phyloP scores from a whole-genome alignment of 2,113 vertebrate species.

The Cryptomyrus ogoouensis region DNA sequence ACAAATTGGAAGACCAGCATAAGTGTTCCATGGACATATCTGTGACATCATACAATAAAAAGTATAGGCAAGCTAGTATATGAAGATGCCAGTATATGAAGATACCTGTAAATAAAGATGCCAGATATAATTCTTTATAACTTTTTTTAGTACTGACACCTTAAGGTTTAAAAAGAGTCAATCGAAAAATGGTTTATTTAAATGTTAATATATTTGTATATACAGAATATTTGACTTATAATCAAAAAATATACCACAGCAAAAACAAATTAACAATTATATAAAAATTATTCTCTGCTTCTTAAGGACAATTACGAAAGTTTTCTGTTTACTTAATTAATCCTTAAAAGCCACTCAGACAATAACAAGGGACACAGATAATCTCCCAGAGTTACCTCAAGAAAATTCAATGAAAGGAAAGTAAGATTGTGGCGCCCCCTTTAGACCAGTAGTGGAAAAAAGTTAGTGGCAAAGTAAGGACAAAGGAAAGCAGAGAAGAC shows the following conservation, averaged over 20 bases:
- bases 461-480: constrained; percentile 2
- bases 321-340: not conserved
- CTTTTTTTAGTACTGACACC: not conserved
- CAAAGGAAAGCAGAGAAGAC: constrained; percentile 27
- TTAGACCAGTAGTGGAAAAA: not conserved
- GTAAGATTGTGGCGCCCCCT: constrained; percentile 18
- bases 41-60: not conserved
- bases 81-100: not conserved
- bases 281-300: not conserved
- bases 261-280: not conserved
- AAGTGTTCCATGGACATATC: not conserved
- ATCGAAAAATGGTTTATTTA: not conserved
- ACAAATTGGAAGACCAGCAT: not conserved
- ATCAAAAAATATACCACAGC: not conserved
- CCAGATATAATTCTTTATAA: not conserved
- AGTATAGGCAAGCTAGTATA: not conserved
- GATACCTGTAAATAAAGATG: not conserved
- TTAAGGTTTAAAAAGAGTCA: not conserved
- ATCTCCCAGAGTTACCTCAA: too few species aligned
- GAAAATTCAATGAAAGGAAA: not conserved
- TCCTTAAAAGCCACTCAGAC: not conserved
- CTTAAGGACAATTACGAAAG: not conserved
- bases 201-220: not conserved
- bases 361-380: not conserved
- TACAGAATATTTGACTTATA: not conserved